Evolutionary conservation across 2,113 vertebrate species (phyloP).

Genomic region (Labeo rohita): DNA sequence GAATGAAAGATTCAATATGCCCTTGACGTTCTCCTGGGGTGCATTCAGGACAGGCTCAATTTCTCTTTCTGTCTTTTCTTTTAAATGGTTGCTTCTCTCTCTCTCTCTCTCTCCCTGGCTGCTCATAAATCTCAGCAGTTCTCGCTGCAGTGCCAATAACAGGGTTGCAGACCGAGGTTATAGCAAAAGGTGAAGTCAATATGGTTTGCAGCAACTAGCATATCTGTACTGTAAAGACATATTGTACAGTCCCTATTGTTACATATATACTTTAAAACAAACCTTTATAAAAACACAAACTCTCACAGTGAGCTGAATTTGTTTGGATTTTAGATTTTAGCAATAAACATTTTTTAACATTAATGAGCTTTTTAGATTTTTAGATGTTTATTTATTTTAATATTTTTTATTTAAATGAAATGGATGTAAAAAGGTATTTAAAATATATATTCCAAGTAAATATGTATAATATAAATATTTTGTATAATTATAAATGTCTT

Average conservation of each 20-base stretch:
- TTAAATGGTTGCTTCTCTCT: conserved; percentile 24
- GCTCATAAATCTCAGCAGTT: conserved; percentile 57
- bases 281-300: background rate
- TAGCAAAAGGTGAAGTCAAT: conserved; percentile 37
- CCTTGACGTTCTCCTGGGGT: conserved; percentile 46
- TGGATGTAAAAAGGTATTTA: background rate
- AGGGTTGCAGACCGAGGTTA: conserved; percentile 31
- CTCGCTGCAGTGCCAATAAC: conserved; percentile 56
- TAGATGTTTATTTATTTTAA: background rate
- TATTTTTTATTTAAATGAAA: background rate
- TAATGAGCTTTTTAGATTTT: background rate
- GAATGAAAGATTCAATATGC: conserved; percentile 18
- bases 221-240: background rate
- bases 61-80: conserved; percentile 35
- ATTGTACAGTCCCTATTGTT: background rate
- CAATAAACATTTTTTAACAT: background rate
- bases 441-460: too few species aligned
- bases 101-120: conserved; percentile 36
- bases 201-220: conserved; percentile 9
- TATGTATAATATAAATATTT: too few species aligned
- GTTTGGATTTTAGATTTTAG: background rate
- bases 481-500: too few species aligned
- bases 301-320: background rate
- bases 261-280: background rate
- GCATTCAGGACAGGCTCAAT: conserved; percentile 56